phyloP scores from a whole-genome alignment of 1,140 invertebrate species.

The Muscidifurax raptorellus region DNA sequence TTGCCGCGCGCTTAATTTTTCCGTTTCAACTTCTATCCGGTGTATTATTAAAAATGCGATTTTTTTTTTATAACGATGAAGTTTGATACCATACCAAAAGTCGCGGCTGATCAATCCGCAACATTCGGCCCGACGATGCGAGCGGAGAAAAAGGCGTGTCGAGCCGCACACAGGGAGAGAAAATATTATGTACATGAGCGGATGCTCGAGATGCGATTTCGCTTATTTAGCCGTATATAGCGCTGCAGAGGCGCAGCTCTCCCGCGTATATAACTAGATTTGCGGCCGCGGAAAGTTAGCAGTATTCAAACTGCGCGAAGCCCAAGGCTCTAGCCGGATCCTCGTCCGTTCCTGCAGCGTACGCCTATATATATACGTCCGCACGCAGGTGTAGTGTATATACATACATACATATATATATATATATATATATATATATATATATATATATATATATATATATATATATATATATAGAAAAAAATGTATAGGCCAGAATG shows the following conservation, averaged over 20 bases:
- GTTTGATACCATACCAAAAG: too few relatives aligned
- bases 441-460: too few relatives aligned
- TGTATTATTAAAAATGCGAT: not conserved
- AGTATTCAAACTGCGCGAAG: conserved; percentile 1
- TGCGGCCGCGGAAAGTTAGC: conserved; percentile 36
- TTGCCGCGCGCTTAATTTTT: not conserved
- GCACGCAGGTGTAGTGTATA: too few relatives aligned
- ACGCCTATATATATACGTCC: too few relatives aligned
- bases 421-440: too few relatives aligned
- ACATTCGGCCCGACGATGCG: too few relatives aligned
- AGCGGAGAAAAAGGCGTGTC: too few relatives aligned
- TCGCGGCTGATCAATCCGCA: too few relatives aligned
- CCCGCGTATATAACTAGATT: conserved; percentile 33
- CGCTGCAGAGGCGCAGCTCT: not conserved
- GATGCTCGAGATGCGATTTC: conserved; percentile 37
- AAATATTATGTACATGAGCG: not conserved
- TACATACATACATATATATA: too few relatives aligned
- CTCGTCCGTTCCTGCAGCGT: conserved; percentile 31
- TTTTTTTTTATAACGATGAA: too few relatives aligned
- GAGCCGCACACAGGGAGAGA: not conserved
- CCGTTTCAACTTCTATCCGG: too few relatives aligned
- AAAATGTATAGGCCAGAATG: conserved; percentile 43
- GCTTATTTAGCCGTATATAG: conserved; percentile 37
- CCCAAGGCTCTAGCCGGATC: not conserved
- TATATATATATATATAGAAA: conserved; percentile 47